Conservation (phyloP, 2,888 invertebrate species). For the Drosophila fungiperda region DNA sequence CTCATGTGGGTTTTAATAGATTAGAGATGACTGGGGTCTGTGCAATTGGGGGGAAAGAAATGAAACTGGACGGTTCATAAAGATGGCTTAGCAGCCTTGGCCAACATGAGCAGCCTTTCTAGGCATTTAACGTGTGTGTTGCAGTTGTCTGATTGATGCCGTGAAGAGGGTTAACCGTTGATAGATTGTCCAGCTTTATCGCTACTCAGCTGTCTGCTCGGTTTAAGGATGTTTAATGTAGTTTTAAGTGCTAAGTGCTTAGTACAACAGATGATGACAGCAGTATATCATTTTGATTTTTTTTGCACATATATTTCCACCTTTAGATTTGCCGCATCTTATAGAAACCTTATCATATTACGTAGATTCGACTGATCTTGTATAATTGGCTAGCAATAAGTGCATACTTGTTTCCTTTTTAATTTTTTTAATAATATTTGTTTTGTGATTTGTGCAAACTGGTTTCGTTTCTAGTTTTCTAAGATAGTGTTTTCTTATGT, state of each 20-base stretch:
- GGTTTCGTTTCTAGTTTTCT: background rate
- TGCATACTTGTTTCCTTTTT: background rate
- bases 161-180: constrained; percentile 60
- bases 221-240: background rate
- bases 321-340: background rate
- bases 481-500: too few species aligned
- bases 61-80: constrained; percentile 51
- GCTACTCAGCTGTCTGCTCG: background rate
- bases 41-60: constrained; percentile 22
- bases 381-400: background rate
- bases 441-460: background rate
- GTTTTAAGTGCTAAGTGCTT: background rate
- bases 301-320: background rate
- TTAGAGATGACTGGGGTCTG: constrained; percentile 49
- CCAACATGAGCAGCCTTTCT: constrained; percentile 38
- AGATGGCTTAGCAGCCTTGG: constrained; percentile 38
- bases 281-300: background rate
- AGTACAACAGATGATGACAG: background rate
- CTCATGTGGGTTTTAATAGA: constrained; percentile 71
- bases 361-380: background rate
- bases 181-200: constrained; percentile 31
- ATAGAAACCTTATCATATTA: background rate
- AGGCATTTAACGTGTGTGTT: constrained; percentile 31
- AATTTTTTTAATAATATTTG: too few species aligned
- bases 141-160: constrained; percentile 26